Evolutionary conservation across 2,888 invertebrate genomes (phyloP).

Genomic region (Leptopilina drosophilae): DNA sequence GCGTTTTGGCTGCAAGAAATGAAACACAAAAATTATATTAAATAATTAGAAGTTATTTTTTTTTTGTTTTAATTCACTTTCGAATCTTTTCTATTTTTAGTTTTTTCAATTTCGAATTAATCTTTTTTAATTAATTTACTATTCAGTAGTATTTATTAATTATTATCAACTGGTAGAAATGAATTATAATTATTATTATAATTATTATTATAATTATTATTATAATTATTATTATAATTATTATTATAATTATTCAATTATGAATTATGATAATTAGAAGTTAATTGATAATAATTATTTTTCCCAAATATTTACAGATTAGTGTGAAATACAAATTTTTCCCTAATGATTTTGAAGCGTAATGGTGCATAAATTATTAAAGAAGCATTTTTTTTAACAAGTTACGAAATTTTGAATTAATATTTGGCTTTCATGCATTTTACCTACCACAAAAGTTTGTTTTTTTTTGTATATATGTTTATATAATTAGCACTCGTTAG

Average conservation of each 20-base stretch:
- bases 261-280: no score
- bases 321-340: background rate
- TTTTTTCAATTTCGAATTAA: no score
- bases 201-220: no score
- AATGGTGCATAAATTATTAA: background rate
- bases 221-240: no score
- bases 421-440: conserved; percentile 24
- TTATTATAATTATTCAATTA: no score
- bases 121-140: no score
- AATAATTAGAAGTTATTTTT: no score
- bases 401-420: conserved; percentile 9
- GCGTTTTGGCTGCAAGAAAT: conserved; percentile 69
- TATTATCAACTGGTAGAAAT: no score
- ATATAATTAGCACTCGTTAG: conserved; percentile 58
- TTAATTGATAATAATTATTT: no score
- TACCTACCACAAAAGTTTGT: conserved; percentile 54
- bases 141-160: no score
- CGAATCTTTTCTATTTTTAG: background rate
- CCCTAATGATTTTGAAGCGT: background rate
- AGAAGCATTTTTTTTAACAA: background rate
- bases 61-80: background rate
- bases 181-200: no score
- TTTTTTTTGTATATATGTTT: conserved; percentile 6
- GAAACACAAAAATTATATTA: conserved; percentile 8
- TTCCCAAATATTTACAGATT: no score